A percentile compares a stretch with the other conserved stretches of the same genome.
Evolutionary conservation across 2,113 vertebrate genomes (phyloP).

Genomic region (Thunnus maccoyii): DNA sequence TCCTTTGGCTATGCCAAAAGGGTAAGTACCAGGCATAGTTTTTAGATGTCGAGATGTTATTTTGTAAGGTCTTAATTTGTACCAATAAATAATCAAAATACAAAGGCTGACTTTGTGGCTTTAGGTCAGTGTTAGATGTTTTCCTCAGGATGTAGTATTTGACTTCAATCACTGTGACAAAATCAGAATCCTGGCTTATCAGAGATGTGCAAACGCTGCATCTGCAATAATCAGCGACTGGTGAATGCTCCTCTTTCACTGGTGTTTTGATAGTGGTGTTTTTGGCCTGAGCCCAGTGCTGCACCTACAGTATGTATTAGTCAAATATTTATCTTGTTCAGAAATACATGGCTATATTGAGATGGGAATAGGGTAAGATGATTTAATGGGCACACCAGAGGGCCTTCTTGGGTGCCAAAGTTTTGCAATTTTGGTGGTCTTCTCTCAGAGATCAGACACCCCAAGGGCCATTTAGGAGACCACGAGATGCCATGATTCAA

Average conservation of each 20-base stretch:
- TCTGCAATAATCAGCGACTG: slow-evolving; percentile 72
- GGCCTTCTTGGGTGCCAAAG: slow-evolving; percentile 76
- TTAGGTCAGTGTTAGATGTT: slow-evolving; percentile 28
- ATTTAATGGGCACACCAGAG: slow-evolving; percentile 84
- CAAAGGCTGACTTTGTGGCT: slow-evolving; percentile 20
- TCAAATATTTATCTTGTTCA: slow-evolving; percentile 87
- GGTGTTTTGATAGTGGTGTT: slow-evolving; percentile 71
- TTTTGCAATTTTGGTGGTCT: slow-evolving; percentile 83
- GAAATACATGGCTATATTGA: slow-evolving; percentile 82
- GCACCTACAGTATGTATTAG: slow-evolving; percentile 83
- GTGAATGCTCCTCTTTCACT: slow-evolving; percentile 82
- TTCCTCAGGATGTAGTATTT: slow-evolving; percentile 49
- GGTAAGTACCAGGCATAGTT: slow-evolving; percentile 2
- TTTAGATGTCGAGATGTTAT: slow-evolving; percentile 4
- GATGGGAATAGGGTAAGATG: slow-evolving; percentile 82
- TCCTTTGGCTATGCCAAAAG: slow-evolving; percentile 4
- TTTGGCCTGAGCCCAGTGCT: slow-evolving; percentile 79
- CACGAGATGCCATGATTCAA: slow-evolving; percentile 80
- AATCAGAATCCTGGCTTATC: slow-evolving; percentile 64
- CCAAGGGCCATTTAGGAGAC: slow-evolving; percentile 76
- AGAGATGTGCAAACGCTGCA: slow-evolving; percentile 61
- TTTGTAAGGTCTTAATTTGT: slow-evolving; percentile 46
- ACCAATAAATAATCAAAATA: slow-evolving; percentile 36
- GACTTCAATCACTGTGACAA: slow-evolving; percentile 41
- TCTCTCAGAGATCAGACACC: slow-evolving; percentile 72